phyloP scores from a whole-genome alignment of 2,888 invertebrate species.

The Cetonia aurata region DNA sequence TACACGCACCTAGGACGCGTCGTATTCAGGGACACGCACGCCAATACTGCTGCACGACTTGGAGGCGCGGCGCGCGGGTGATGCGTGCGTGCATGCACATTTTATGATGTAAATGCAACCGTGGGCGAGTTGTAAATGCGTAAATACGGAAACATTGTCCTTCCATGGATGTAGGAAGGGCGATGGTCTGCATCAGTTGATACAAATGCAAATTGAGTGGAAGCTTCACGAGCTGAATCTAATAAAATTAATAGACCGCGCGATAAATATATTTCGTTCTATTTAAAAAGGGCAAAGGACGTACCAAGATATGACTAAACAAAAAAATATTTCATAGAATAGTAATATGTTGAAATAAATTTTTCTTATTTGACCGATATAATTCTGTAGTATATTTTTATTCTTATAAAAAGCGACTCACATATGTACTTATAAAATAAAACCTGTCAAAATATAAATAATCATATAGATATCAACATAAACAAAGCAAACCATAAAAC shows the following conservation, averaged over 20 bases:
- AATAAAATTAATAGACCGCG: background rate
- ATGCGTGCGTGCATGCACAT: constrained; percentile 11
- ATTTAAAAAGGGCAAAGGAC: too few species aligned
- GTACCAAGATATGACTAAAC: too few species aligned
- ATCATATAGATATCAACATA: too few species aligned
- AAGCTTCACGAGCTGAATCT: background rate
- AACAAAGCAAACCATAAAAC: too few species aligned
- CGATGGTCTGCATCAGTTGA: constrained; percentile 37
- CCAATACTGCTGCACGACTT: constrained; percentile 4
- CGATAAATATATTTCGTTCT: background rate
- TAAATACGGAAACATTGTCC: constrained; percentile 16
- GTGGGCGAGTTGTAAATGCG: background rate
- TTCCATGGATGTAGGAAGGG: constrained; percentile 4
- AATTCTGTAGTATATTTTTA: too few species aligned
- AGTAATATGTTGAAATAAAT: too few species aligned
- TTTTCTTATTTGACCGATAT: too few species aligned
- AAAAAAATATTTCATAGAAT: too few species aligned
- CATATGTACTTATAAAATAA: too few species aligned
- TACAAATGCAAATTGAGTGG: background rate
- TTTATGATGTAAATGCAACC: background rate
- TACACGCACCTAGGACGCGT: constrained; percentile 27
- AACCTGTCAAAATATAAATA: too few species aligned
- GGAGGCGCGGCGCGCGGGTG: background rate
- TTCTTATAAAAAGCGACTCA: too few species aligned
- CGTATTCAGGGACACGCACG: constrained; percentile 24